Conservation (phyloP, 2,888 invertebrate genomes). For the Chymomyza caudatula region DNA sequence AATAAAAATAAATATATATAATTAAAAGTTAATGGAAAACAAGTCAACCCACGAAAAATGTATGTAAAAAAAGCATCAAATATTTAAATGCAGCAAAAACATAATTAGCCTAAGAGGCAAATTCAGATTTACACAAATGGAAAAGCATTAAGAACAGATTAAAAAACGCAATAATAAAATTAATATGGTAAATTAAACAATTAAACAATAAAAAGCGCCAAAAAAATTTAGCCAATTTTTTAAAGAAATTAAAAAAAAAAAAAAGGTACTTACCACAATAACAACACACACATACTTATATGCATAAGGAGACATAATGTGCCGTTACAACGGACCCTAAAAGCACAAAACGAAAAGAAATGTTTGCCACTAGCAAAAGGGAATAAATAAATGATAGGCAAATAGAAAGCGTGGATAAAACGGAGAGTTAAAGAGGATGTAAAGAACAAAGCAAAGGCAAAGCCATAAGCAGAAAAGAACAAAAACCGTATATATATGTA, state of each 20-base stretch:
- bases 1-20: not conserved
- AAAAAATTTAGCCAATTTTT: not conserved
- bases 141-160: not conserved
- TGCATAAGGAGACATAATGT: not conserved
- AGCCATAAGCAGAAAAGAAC: constrained; percentile 8
- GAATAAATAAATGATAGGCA: constrained; percentile 7
- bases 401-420: constrained; percentile 32
- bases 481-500: too few relatives aligned
- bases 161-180: not conserved
- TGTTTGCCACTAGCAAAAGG: constrained; percentile 31
- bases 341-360: constrained; percentile 7
- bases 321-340: not conserved
- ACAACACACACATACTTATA: not conserved
- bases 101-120: not conserved
- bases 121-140: not conserved
- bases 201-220: not conserved
- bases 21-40: not conserved
- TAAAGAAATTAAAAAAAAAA: constrained; percentile 5
- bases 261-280: not conserved
- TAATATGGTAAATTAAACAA: not conserved
- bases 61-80: not conserved
- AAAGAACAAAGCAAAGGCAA: constrained; percentile 42
- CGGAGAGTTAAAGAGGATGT: constrained; percentile 21
- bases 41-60: not conserved
- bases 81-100: not conserved